Base-by-base conservation (phyloP, 2,113 vertebrate species). In the Cinclus cinclus region DNA sequence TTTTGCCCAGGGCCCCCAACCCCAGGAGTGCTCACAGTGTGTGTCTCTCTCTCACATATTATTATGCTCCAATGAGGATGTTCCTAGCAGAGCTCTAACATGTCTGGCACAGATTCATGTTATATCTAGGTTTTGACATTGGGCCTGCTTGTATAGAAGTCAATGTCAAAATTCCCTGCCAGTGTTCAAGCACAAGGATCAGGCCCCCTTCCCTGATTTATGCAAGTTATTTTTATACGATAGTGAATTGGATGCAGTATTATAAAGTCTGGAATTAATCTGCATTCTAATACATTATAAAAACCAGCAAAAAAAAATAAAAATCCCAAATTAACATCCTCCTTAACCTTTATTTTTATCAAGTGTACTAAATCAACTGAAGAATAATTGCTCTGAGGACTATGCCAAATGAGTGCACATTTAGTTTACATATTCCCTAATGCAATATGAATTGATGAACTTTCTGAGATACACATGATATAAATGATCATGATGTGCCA, bases 261-360 rank as follows among this genome's bases (percentile, higher is more conserved):
- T 96, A 96, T 95, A 90, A 95, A 97, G 67, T 69, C 92, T 96
- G 91, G 83, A 96, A 95, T 97, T 97, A 94, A 97, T 97, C 83
- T 97, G 82, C 83, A 95, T 95, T 97, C 93, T 85, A 95, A 96
- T 83, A 95, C 50, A 96, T 90, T 89, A 87, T 76, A 83, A 92
- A 95, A 96, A 79, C 10, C 94, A 89, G 80, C 44, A 79, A 94
- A 92, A 91, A 87, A 85, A 84, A 80, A 77, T 81, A 79, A 78
- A 94, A 80, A 63, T 62, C 89, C 73, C 55, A 94, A 98, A 96
- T 97, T 96, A 97, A 85, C 74, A 92, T 91, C 91, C 83, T 77
- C 71, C 96, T 97, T 98, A 97, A 97, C 96, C 83, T 97, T 98
- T 95, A 97, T 97, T 97, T 97, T 97, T 97, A 97, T 96, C 95